Evolutionary conservation across 2,797 vertebrate genomes (phyloP).

Genomic region (Podarcis siculus): DNA sequence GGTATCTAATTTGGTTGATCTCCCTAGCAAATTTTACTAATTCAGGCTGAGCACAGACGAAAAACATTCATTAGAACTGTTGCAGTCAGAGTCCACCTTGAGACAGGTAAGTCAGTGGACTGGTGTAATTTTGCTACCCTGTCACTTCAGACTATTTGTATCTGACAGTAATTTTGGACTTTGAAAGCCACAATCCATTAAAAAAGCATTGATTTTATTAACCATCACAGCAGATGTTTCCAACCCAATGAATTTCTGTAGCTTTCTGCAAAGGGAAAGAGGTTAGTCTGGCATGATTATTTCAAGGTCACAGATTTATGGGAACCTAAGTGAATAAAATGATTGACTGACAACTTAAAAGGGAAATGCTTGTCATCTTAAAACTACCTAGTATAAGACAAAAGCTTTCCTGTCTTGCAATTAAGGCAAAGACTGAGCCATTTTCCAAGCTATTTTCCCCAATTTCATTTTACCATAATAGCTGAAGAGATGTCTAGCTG

Average conservation of each 20-base stretch:
- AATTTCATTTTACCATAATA: conserved; percentile 16
- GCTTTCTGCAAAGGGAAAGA: conserved; percentile 16
- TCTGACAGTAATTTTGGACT: conserved; percentile 10
- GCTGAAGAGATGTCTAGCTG: not conserved
- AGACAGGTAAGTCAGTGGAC: not conserved
- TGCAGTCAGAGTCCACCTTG: not conserved
- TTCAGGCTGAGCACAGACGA: not conserved
- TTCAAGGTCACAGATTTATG: conserved; percentile 6
- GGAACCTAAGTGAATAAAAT: conserved; percentile 13
- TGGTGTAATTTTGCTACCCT: not conserved
- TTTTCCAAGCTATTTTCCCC: conserved; percentile 25
- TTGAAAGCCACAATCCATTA: conserved; percentile 20
- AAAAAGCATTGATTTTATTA: conserved; percentile 20
- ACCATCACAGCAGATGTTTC: not conserved
- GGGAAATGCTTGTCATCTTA: conserved; percentile 1
- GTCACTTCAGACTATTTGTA: conserved; percentile 7
- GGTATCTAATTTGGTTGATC: not conserved
- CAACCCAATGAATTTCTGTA: conserved; percentile 24
- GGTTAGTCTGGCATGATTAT: not conserved
- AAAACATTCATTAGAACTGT: not conserved
- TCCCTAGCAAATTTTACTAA: not conserved
- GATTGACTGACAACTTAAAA: conserved; percentile 38
- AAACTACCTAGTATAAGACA: conserved; percentile 2
- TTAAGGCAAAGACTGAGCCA: not conserved
- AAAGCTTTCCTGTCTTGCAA: conserved; percentile 13